A percentile compares a stretch with the other conserved stretches of the same genome.
Conservation (phyloP, 2,888 invertebrate species). For the Phaedon cochleariae region DNA sequence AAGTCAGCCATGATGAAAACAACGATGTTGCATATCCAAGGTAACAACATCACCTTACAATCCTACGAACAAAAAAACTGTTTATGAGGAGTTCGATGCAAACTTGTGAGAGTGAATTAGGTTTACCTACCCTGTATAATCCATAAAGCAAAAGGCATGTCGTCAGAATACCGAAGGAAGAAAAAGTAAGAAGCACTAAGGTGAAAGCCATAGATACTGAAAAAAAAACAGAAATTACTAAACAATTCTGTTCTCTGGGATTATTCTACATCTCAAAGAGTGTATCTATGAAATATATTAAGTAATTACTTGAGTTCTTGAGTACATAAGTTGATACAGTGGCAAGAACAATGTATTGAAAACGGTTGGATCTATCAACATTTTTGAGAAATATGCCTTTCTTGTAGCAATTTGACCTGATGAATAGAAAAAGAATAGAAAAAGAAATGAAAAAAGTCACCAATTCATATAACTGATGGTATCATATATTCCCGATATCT, state of each 20-base stretch:
- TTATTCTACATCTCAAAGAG: too few relatives aligned
- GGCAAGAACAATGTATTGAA: too few relatives aligned
- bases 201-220: constrained; percentile 79
- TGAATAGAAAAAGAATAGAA: too few relatives aligned
- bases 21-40: constrained; percentile 77
- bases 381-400: too few relatives aligned
- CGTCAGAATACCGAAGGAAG: constrained; percentile 73
- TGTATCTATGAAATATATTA: too few relatives aligned
- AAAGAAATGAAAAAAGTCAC: too few relatives aligned
- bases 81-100: background rate
- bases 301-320: too few relatives aligned
- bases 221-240: constrained; percentile 52
- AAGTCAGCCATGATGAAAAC: constrained; percentile 74
- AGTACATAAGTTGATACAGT: too few relatives aligned
- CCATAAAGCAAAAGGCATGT: constrained; percentile 74
- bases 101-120: background rate
- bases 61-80: constrained; percentile 67
- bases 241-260: background rate
- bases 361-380: too few relatives aligned
- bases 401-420: too few relatives aligned
- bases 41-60: constrained; percentile 73
- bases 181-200: constrained; percentile 72
- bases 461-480: too few relatives aligned
- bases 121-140: constrained; percentile 71
- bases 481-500: too few relatives aligned